Evolutionary conservation across 2,113 vertebrate genomes (phyloP).

Genomic region (Crotalus tigris): DNA sequence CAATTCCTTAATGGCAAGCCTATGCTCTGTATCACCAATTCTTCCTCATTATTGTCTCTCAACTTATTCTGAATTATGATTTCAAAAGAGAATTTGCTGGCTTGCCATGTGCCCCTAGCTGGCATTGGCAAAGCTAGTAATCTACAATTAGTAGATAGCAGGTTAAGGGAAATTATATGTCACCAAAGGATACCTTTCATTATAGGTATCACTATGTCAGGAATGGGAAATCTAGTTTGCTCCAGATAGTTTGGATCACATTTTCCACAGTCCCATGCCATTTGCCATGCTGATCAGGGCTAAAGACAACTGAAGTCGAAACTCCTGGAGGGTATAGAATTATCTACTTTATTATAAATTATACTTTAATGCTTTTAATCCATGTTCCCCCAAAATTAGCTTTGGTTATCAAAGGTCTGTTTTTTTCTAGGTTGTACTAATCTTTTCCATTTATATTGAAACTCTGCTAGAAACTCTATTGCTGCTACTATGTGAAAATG

Average conservation of each 20-base stretch:
- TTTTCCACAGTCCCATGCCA: not conserved
- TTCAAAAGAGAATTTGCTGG: not conserved
- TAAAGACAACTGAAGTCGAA: not conserved
- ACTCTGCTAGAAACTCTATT: conserved; percentile 10
- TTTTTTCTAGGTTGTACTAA: not conserved
- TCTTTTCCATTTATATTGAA: conserved; percentile 42
- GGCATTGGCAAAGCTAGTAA: not conserved
- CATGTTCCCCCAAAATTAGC: not conserved
- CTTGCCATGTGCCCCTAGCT: not conserved
- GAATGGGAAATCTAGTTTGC: not conserved
- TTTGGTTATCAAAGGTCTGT: not conserved
- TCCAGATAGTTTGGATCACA: not conserved
- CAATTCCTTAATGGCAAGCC: not conserved
- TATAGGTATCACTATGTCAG: not conserved
- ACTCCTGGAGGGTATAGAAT: not conserved
- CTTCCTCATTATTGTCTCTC: not conserved
- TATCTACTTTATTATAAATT: not conserved
- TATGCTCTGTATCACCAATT: not conserved
- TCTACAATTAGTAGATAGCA: no score
- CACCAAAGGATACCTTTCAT: not conserved
- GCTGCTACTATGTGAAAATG: conserved; percentile 48
- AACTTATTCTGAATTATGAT: not conserved
- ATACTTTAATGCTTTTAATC: conserved; percentile 2
- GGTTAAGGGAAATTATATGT: not conserved
- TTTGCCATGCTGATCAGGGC: not conserved